Evolutionary conservation across 2,113 vertebrate species (phyloP).

Genomic region (Nibea albiflora): DNA sequence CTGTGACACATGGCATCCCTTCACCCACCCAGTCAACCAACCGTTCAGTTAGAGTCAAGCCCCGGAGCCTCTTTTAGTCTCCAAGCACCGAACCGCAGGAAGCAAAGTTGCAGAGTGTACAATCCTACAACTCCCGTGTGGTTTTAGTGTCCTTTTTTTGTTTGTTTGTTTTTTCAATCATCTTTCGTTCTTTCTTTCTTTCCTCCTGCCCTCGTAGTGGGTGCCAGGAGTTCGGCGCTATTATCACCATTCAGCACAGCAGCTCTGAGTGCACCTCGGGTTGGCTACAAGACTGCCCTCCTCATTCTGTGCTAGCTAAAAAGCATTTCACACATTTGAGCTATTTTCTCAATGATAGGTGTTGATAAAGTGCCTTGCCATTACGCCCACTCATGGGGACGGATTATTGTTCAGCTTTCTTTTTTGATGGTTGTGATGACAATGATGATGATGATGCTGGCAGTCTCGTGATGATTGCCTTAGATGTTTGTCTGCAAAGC

Average conservation of each 20-base stretch:
- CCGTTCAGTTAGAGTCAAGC: constrained; percentile 51
- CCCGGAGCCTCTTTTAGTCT: constrained; percentile 55
- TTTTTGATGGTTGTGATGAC: constrained; percentile 48
- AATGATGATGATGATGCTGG: constrained; percentile 30
- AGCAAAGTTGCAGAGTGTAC: constrained; percentile 27
- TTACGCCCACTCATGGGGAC: constrained; percentile 29
- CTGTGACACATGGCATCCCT: constrained; percentile 74
- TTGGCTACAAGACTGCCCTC: neutral
- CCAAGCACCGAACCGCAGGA: constrained; percentile 34
- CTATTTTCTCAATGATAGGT: constrained; percentile 59
- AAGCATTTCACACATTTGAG: constrained; percentile 51
- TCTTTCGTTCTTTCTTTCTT: neutral
- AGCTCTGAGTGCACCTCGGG: constrained; percentile 50
- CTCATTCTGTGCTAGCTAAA: constrained; percentile 36
- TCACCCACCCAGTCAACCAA: constrained; percentile 50
- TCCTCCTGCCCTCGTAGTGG: neutral
- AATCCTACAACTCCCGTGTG: constrained; percentile 20
- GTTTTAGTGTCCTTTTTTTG: constrained; percentile 14
- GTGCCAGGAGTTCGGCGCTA: neutral
- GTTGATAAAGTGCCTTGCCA: constrained; percentile 58
- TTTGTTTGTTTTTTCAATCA: constrained; percentile 1
- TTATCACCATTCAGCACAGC: constrained; percentile 31
- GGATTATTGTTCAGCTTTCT: constrained; percentile 42
- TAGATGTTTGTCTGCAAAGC: constrained; percentile 29
- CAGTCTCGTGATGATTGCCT: constrained; percentile 39